Evolutionary conservation across 2,888 invertebrate species (phyloP).

Genomic region (Pachliopta kotzebuea): DNA sequence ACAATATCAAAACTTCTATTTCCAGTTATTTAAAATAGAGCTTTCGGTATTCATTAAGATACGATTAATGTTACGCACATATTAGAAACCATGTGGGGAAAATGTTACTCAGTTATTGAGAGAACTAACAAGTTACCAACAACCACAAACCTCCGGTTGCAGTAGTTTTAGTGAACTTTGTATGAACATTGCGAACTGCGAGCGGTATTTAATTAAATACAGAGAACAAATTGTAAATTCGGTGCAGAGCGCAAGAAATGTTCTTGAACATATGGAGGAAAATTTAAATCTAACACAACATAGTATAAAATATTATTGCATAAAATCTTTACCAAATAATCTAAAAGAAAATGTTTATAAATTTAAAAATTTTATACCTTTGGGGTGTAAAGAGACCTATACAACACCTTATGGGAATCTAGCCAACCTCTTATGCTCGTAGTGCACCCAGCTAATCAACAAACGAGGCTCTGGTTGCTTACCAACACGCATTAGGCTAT

Average conservation of each 20-base stretch:
- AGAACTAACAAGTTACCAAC: background rate
- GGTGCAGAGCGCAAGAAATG: background rate
- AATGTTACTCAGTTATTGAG: background rate
- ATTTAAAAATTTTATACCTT: no score
- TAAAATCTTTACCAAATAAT: no score
- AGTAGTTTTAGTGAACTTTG: background rate
- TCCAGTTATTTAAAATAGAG: background rate
- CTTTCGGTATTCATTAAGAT: no score
- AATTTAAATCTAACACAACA: no score
- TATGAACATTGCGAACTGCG: background rate
- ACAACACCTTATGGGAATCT: no score
- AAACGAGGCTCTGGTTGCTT: no score
- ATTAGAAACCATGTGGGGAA: background rate
- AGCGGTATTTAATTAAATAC: slow-evolving; percentile 1
- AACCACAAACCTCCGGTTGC: background rate
- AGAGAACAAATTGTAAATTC: background rate
- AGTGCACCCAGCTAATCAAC: no score
- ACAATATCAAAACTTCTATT: background rate
- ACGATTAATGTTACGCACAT: background rate
- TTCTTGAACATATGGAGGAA: background rate
- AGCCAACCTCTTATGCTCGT: no score
- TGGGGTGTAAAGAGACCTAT: no score
- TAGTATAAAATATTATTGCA: no score
- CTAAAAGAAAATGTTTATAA: no score
- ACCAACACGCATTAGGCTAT: no score